These are phyloP conservation scores for Varanus salvator DNA, from an alignment of 2,113 vertebrate genomes.

Conservation along the genomic window DNA sequence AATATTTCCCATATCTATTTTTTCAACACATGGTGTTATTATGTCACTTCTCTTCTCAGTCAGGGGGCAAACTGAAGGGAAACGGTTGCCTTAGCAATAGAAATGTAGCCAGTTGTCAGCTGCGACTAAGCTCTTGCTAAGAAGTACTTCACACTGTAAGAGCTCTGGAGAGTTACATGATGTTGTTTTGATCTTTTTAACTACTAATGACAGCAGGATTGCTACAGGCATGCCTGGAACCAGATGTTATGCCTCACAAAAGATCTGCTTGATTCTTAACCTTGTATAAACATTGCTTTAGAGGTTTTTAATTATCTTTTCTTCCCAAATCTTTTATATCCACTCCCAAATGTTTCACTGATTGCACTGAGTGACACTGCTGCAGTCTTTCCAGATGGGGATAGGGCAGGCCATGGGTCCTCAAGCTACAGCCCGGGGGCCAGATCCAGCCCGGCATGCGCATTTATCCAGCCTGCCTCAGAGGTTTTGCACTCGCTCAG, in stretches of 20 bases:
- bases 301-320: neutral
- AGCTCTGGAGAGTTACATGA: neutral
- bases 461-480: no score
- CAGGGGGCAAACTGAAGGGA: neutral
- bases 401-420: no score
- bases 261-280: neutral
- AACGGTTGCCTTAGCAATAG: neutral
- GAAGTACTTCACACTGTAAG: neutral
- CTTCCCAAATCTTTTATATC: neutral
- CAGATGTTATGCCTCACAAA: neutral
- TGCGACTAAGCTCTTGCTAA: neutral
- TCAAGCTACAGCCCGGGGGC: no score
- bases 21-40: neutral
- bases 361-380: neutral
- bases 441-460: no score
- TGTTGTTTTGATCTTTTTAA: neutral
- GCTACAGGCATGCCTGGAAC: neutral
- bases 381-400: neutral
- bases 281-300: neutral
- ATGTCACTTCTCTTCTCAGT: neutral
- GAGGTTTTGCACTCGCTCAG: no score
- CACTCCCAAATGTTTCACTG: neutral
- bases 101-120: neutral
- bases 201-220: neutral
- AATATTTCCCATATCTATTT: neutral